phyloP scores from a whole-genome alignment of 2,797 vertebrate species.

The Echiichthys vipera region DNA sequence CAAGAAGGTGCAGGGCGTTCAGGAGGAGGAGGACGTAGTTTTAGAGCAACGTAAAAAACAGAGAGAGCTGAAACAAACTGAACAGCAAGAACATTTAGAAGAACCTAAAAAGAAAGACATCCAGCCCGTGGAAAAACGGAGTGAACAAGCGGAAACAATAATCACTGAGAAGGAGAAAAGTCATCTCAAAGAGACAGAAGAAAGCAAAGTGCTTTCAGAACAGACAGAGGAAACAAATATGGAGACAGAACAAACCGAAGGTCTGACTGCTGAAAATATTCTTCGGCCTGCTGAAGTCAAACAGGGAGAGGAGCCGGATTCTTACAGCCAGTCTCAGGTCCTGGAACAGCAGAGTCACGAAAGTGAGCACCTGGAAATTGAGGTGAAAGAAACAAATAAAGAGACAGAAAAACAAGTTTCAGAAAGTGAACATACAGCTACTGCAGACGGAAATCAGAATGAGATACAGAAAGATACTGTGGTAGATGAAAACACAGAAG shows the following conservation, averaged over 20 bases:
- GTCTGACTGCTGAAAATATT: slow-evolving; percentile 29
- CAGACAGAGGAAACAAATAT: slow-evolving; percentile 24
- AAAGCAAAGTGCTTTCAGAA: slow-evolving; percentile 1
- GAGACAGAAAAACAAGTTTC: slow-evolving; percentile 16
- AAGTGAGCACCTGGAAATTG: slow-evolving; percentile 31
- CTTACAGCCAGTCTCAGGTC: slow-evolving; percentile 4
- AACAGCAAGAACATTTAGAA: slow-evolving; percentile 33
- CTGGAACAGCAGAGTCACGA: slow-evolving; percentile 16
- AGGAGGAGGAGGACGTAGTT: slow-evolving; percentile 62
- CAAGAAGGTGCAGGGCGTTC: slow-evolving; percentile 43
- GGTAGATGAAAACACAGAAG: slow-evolving; percentile 1
- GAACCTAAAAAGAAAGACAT: slow-evolving; percentile 6
- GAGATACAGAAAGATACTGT: slow-evolving; percentile 16
- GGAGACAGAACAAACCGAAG: slow-evolving; percentile 9
- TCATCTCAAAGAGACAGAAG: slow-evolving; percentile 23
- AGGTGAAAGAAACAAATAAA: slow-evolving; percentile 23
- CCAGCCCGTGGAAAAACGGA: slow-evolving; percentile 17
- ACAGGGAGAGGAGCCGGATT: slow-evolving; percentile 12
- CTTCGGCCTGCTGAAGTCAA: slow-evolving; percentile 7
- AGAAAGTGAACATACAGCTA: slow-evolving; percentile 14
- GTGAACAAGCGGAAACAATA: slow-evolving; percentile 15
- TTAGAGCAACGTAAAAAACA: slow-evolving; percentile 46
- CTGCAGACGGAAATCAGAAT: slow-evolving; percentile 21
- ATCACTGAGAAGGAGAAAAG: slow-evolving; percentile 16
- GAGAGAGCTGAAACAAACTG: slow-evolving; percentile 21